Base-by-base conservation (phyloP, 30 jellyfish, hydroid and myxozoan species). In the Sanderia malayensis region DNA sequence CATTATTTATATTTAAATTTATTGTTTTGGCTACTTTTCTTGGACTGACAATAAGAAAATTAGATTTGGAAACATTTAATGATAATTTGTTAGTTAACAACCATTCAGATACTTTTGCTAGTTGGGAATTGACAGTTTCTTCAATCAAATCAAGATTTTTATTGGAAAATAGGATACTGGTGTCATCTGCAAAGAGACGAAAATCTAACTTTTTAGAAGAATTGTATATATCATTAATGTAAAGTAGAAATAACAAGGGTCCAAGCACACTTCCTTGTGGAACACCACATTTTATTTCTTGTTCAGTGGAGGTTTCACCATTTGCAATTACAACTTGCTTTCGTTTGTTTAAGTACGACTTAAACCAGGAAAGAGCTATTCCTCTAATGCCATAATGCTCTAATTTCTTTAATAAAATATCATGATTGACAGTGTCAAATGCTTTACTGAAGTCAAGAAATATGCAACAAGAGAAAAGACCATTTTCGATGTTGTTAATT, bases 201-300 rank as follows among this genome's bases (percentile, higher is more conserved):
- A 77, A 77, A 32, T 77, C 37, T 7, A 77, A 74, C 15, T 9
- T 58, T 64, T 61, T 20, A 0, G 79, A 75, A n/a, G 74, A 63
- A 20, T 63, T 77, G 58, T 46, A 30, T 11, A 77, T 44, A 23
- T 77, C 73, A 77, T 62, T 77, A 22, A 77, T 65, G 74, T 62
- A 77, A 6, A 77, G 49, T 23, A 63, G 30, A 37, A 63, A 77
- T 18, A 77, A 58, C 58, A 63, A 47, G 66, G 89, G 89, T 24
- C 89, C 89, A 23, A 75, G 58, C 29, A 77, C 73, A 67, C 75
- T 46, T 29, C 81, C 87, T 61, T 75, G 87, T 23, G 70, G 66
- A 58, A 58, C 70, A 15, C 70, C 70, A 58, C 70, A 58, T 58
- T 58, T 58, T 58, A 58, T 58, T 58, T 58, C 70, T 17, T 24